phyloP scores from a whole-genome alignment of 2,113 vertebrate species.

The Myodes glareolus region DNA sequence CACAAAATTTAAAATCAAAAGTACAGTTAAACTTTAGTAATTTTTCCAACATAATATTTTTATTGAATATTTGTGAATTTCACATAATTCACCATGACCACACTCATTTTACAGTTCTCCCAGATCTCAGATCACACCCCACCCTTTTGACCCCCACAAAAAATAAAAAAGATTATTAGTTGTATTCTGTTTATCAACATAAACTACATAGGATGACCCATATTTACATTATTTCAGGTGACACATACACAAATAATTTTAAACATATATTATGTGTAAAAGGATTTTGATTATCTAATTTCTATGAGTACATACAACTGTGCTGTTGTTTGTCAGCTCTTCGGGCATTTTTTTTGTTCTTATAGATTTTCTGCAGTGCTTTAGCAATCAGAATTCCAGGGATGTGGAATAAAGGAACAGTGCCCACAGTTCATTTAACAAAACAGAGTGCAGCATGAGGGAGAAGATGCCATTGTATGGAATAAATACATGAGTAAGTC shows the following conservation, averaged over 20 bases:
- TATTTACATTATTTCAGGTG: neutral
- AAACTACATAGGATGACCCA: neutral
- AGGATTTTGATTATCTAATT: neutral
- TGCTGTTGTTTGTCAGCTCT: neutral
- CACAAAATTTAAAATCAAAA: neutral
- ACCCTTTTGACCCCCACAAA: neutral
- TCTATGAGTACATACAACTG: constrained; percentile 36
- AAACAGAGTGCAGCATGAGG: neutral
- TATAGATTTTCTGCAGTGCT: neutral
- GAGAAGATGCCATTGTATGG: neutral
- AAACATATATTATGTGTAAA: neutral
- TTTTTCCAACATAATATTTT: neutral
- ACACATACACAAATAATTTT: neutral
- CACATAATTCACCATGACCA: neutral
- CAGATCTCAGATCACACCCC: neutral
- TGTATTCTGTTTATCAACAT: neutral
- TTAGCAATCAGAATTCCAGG: neutral
- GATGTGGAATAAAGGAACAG: neutral
- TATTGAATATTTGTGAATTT: neutral
- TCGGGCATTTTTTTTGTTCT: neutral
- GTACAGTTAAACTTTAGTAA: neutral
- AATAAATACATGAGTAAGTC: neutral
- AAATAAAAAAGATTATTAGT: neutral
- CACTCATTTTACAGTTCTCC: neutral
- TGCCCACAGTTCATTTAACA: neutral